Conservation (phyloP, 2,113 vertebrate genomes). For the Pyxicephalus adspersus region DNA sequence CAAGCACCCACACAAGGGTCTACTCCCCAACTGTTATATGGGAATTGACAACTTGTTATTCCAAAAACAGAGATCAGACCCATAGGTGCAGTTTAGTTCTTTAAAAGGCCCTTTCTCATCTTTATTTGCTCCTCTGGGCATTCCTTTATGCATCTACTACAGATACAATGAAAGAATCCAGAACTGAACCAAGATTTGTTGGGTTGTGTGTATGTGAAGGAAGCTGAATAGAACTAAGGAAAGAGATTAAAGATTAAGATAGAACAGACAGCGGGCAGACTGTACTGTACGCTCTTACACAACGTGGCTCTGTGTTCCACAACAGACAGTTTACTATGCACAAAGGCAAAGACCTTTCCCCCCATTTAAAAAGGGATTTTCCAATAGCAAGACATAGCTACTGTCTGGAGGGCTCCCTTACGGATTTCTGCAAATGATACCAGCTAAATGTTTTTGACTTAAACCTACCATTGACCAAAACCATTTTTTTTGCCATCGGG, state of each 20-base stretch:
- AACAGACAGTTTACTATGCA: background rate
- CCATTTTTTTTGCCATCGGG: no score
- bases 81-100: background rate
- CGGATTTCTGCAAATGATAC: no score
- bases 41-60: no score
- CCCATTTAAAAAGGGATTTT: background rate
- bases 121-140: background rate
- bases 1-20: background rate
- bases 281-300: background rate
- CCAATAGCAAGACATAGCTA: background rate
- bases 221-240: background rate
- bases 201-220: background rate
- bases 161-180: background rate
- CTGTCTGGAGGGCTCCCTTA: background rate
- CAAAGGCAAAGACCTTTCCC: background rate
- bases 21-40: background rate
- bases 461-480: no score
- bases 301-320: background rate
- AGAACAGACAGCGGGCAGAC: slow-evolving; percentile 4
- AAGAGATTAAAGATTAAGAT: background rate
- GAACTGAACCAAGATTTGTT: background rate
- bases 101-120: background rate
- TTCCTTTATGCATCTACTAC: background rate
- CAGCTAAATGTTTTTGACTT: no score
- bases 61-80: no score